Percentiles rank a stretch among this genome's conserved stretches.
phyloP scores from a whole-genome alignment of 2,888 invertebrate species.

The Zygothrica quintamaculata region DNA sequence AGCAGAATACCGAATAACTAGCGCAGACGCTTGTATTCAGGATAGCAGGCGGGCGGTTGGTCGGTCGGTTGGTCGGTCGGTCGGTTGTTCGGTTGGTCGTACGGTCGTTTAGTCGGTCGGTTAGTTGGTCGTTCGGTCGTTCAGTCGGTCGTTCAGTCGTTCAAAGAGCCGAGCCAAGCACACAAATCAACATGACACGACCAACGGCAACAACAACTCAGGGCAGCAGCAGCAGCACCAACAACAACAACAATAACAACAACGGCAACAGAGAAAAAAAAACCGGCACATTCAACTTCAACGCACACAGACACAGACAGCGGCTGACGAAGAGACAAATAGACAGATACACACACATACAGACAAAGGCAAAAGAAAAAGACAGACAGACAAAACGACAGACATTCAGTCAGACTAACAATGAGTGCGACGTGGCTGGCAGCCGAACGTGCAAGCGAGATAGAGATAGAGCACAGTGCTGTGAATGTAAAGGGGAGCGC shows the following conservation, averaged over 20 bases:
- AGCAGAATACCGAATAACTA: slow-evolving; percentile 68
- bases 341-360: slow-evolving; percentile 40
- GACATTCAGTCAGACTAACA: slow-evolving; percentile 34
- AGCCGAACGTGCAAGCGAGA: slow-evolving; percentile 25
- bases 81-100: slow-evolving; percentile 17
- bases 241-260: slow-evolving; percentile 41
- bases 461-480: slow-evolving; percentile 21
- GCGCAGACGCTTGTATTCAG: slow-evolving; percentile 60
- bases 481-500: slow-evolving; percentile 36
- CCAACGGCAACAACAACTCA: slow-evolving; percentile 73
- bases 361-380: too few species aligned
- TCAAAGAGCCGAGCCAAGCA: slow-evolving; percentile 54
- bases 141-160: slow-evolving; percentile 20
- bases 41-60: slow-evolving; percentile 38
- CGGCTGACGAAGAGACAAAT: slow-evolving; percentile 16
- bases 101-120: slow-evolving; percentile 34
- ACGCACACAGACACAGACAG: slow-evolving; percentile 56
- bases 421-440: slow-evolving; percentile 44
- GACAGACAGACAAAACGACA: slow-evolving; percentile 35
- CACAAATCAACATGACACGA: slow-evolving; percentile 80
- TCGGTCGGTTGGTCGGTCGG: slow-evolving; percentile 28
- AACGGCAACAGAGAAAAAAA: slow-evolving; percentile 30
- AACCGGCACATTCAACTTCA: slow-evolving; percentile 80
- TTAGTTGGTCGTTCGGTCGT: slow-evolving; percentile 21
- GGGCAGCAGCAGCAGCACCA: slow-evolving; percentile 26